Base-by-base conservation (phyloP, 2,797 vertebrate species). In the Girardinus metallicus region DNA sequence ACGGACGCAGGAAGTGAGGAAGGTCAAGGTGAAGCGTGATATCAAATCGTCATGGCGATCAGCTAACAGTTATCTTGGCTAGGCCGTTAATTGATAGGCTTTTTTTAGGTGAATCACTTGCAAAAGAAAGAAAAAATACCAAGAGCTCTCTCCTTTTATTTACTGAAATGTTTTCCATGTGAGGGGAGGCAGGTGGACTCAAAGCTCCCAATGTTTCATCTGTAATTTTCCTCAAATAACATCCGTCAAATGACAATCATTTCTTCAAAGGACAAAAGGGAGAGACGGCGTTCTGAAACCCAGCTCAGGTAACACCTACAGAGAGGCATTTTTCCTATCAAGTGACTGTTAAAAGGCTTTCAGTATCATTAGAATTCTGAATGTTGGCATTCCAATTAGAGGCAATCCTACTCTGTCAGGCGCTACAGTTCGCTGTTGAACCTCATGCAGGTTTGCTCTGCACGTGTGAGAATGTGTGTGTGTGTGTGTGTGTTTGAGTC, bases 291-390 rank as follows among this genome's bases (percentile, higher is more conserved):
- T 76, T 86, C 81, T 83, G 75, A 86, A 88, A 82, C n/a, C 23
- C 70, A 76, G 80, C 79, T 86, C 64, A 55, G 64, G 78, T 80
- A 86, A 82, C 86, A 90, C 89, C 86, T 83, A 88, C 77, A 81
- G 89, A 87, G 82, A 84, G 76, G 66, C 71, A 73, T 88, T 86
- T 64, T 85, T 86, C 89, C 92, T 92, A 90, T 92, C 79, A 92
- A 91, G 78, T 51, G 41, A 86, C 85, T 87, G 83, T 88, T 92
- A 86, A 93, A 91, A 90, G 90, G 86, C 80, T 86, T 89, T 80
- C 23, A 36, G 77, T 66, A 80, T 83, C 80, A 90, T 93, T 94
- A 89, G 81, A 85, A 93, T 93, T 92, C 90, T 46, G 74, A 76
- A 84, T 72, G 86, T 84, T 78, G 57, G 62, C 75, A 77, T 87